Evolutionary conservation across 2,888 invertebrate genomes (phyloP).

Genomic region (Aradus depressus): DNA sequence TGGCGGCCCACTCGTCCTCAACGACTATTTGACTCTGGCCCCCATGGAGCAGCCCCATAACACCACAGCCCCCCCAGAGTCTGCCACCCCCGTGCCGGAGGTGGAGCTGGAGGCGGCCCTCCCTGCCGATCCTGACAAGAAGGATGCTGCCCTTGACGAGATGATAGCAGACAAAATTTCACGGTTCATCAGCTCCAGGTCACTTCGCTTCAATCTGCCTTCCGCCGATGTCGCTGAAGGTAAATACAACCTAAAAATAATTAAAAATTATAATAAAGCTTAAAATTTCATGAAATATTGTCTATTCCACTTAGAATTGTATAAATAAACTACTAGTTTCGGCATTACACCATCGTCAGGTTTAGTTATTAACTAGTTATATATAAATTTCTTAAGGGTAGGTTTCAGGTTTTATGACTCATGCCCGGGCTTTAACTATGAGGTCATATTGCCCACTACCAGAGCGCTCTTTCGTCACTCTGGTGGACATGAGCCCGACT

Average conservation of each 20-base stretch:
- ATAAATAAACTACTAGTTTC: no score
- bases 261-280: not conserved
- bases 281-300: not conserved
- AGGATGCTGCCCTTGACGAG: slow-evolving; percentile 58
- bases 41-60: slow-evolving; percentile 12
- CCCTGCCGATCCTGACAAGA: slow-evolving; percentile 50
- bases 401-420: no score
- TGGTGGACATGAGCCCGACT: no score
- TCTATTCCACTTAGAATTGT: not conserved
- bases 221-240: slow-evolving; percentile 17
- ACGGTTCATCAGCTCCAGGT: slow-evolving; percentile 63
- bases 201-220: slow-evolving; percentile 68
- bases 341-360: no score
- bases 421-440: no score
- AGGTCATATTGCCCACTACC: no score
- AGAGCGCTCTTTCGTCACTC: no score
- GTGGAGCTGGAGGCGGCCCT: slow-evolving; percentile 51
- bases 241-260: not conserved
- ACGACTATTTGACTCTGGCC: slow-evolving; percentile 26
- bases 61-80: slow-evolving; percentile 46
- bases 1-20: slow-evolving; percentile 38
- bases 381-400: no score
- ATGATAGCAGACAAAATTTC: slow-evolving; percentile 62
- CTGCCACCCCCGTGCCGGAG: slow-evolving; percentile 48
- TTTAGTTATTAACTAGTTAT: no score